Evolutionary conservation across 1,140 invertebrate genomes (phyloP), one percentile per base, ranked within the genome.

Genomic region (Bactericera cockerelli): DNA sequence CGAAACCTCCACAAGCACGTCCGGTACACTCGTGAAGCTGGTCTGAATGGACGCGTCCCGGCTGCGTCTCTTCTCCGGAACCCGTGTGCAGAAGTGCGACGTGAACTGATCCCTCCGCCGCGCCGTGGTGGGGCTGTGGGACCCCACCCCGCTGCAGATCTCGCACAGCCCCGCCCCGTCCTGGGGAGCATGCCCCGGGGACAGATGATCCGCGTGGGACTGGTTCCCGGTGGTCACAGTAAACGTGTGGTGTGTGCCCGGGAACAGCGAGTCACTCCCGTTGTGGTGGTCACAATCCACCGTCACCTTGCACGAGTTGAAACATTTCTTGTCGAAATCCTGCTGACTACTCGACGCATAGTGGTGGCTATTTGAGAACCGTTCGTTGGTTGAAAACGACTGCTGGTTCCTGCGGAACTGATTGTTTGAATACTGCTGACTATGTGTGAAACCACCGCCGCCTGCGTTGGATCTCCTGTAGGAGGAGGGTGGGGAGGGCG

Each of bases 221-320:
- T 10, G 16, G 10, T 10, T 63, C 11, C 63, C 61, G 26, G 65
- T 49, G 10, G 65, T 65, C 8, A 65, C 60, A 0, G 63, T 59
- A n/a, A n/a, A n/a, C n/a, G n/a, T n/a, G n/a, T n/a, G n/a, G 39
- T 65, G 67, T 26, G 61, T 59, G 19, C 61, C 59, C 8, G 56
- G 57, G 19, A 49, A 26, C 6, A 19, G 49, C 28, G 28, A 6
- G n/a, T n/a, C n/a, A n/a, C n/a, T n/a, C 1, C n/a, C 2, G 16
- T 16, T 8, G 10, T n/a, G 21, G 16, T 33, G 33, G 2, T 28
- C n/a, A 33, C 25, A 33, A 14, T 53, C 62, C n/a, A 81, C 67
- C 10, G 80, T 74, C 33, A 84, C 84, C 64, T 77, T 84, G 65
- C 81, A 84, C 0, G 82, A 83, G 67, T 81, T 84, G 54, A 75